Conservation (phyloP, 1,140 invertebrate species). For the Drosophila albomicans region DNA sequence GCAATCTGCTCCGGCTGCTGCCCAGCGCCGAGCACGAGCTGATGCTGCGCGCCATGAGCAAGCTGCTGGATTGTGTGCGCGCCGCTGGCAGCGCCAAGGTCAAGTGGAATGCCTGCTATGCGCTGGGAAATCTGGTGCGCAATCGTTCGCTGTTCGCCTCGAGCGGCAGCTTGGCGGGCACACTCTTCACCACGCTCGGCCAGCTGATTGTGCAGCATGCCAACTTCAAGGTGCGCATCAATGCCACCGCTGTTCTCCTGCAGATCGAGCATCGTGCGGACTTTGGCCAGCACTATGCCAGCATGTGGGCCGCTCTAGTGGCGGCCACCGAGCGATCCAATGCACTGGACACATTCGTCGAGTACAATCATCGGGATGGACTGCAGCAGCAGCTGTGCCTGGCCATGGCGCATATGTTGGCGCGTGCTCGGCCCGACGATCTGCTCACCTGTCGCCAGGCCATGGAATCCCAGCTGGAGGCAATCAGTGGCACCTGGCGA, state of each 20-base stretch:
- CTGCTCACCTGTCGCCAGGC: slow-evolving; percentile 26
- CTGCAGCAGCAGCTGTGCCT: slow-evolving; percentile 87
- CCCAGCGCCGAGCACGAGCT: slow-evolving; percentile 81
- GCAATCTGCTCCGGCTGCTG: slow-evolving; percentile 91
- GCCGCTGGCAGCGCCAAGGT: slow-evolving; percentile 92
- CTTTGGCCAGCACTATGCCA: slow-evolving; percentile 88
- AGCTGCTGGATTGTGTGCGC: slow-evolving; percentile 89
- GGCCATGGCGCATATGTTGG: slow-evolving; percentile 69
- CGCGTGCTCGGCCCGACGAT: slow-evolving; percentile 56
- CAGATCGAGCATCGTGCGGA: slow-evolving; percentile 86
- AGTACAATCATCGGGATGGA: slow-evolving; percentile 92
- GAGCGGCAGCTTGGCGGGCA: slow-evolving; percentile 51
- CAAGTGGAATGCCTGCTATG: slow-evolving; percentile 96
- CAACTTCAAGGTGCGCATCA: slow-evolving; percentile 91
- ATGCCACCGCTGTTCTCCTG: slow-evolving; percentile 91
- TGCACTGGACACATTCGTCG: slow-evolving; percentile 90
- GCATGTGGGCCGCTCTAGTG: slow-evolving; percentile 89
- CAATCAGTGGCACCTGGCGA: slow-evolving; percentile 67
- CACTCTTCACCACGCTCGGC: slow-evolving; percentile 85
- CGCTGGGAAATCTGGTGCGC: slow-evolving; percentile 91
- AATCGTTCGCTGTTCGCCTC: slow-evolving; percentile 87
- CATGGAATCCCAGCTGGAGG: slow-evolving; percentile 56
- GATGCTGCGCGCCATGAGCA: slow-evolving; percentile 86
- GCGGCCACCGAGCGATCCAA: slow-evolving; percentile 90
- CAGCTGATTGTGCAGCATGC: slow-evolving; percentile 86